A percentile compares a stretch with the other conserved stretches of the same genome.
Conservation (phyloP, 2,113 vertebrate genomes). For the Rhadina sibilatrix region DNA sequence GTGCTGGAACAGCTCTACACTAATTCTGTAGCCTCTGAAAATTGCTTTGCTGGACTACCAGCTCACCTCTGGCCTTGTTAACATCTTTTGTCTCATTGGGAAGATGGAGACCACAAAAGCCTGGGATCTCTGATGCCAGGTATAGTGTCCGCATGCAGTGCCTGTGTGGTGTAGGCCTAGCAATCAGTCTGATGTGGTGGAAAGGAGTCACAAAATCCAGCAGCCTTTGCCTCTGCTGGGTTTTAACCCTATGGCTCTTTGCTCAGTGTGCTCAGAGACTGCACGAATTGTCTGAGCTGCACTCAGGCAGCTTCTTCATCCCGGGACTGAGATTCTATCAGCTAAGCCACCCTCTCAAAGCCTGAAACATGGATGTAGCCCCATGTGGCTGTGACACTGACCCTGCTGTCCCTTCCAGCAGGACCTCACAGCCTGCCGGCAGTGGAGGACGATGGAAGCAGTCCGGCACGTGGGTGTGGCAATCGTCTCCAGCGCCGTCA, state of each 20-base stretch:
- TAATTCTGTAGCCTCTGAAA: not conserved
- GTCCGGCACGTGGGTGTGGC: constrained; percentile 91
- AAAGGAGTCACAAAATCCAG: not conserved
- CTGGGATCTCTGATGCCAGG: not conserved
- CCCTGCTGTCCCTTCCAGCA: not conserved
- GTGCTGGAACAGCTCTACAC: not conserved
- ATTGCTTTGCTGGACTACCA: not conserved
- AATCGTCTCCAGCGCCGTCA: constrained; percentile 92
- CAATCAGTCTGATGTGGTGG: not conserved
- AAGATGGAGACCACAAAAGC: not conserved
- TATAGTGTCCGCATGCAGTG: not conserved
- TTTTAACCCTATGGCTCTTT: not conserved
- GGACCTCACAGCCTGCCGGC: constrained; percentile 80
- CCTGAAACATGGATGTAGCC: accelerated
- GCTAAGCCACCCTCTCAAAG: not conserved
- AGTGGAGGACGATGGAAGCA: constrained; percentile 84
- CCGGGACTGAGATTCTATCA: accelerated
- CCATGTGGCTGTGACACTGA: accelerated
- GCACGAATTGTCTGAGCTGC: accelerated
- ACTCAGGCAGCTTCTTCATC: not conserved
- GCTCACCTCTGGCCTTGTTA: not conserved
- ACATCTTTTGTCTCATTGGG: not conserved
- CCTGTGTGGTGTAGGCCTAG: not conserved
- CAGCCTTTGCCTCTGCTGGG: not conserved
- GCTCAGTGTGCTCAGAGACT: not conserved